Conservation (phyloP, 2,797 vertebrate genomes). For the Paedocypris micromegethes region DNA sequence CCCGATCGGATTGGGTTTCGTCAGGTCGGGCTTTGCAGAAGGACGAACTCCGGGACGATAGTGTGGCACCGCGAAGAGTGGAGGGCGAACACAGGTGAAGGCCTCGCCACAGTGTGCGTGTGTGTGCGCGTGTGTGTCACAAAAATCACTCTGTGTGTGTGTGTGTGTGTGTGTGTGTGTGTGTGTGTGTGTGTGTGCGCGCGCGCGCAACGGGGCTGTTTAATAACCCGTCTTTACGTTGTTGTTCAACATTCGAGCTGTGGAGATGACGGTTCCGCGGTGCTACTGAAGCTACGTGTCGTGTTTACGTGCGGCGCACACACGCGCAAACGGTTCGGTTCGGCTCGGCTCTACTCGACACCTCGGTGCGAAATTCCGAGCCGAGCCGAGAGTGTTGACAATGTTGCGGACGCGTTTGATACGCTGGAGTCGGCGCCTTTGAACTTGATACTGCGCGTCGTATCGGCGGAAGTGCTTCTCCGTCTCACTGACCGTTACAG, state of each 20-base stretch:
- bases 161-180: constrained; percentile 2
- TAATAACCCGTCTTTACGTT: no score
- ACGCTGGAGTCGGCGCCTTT: background rate
- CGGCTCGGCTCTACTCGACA: constrained; percentile 22
- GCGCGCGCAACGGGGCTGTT: no score
- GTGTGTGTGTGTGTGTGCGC: constrained; percentile 1
- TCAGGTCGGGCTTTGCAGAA: constrained; percentile 32
- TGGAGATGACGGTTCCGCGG: no score
- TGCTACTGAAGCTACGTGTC: background rate
- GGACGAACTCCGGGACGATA: constrained; percentile 21
- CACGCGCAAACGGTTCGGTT: constrained; percentile 12
- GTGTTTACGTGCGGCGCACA: constrained; percentile 23
- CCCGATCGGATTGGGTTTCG: constrained; percentile 37
- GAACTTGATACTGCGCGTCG: constrained; percentile 3
- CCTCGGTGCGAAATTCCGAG: constrained; percentile 34
- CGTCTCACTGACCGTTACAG: constrained; percentile 8
- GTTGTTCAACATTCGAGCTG: background rate
- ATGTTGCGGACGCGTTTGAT: background rate
- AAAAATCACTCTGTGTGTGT: background rate
- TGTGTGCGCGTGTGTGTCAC: constrained; percentile 4
- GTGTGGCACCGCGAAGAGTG: constrained; percentile 22
- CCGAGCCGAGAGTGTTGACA: constrained; percentile 29
- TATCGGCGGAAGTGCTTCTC: constrained; percentile 11
- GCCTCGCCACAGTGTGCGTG: constrained; percentile 10
- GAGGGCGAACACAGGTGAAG: constrained; percentile 20